Evolutionary conservation across 2,797 vertebrate genomes (phyloP).

Genomic region (Muscicapa striata): DNA sequence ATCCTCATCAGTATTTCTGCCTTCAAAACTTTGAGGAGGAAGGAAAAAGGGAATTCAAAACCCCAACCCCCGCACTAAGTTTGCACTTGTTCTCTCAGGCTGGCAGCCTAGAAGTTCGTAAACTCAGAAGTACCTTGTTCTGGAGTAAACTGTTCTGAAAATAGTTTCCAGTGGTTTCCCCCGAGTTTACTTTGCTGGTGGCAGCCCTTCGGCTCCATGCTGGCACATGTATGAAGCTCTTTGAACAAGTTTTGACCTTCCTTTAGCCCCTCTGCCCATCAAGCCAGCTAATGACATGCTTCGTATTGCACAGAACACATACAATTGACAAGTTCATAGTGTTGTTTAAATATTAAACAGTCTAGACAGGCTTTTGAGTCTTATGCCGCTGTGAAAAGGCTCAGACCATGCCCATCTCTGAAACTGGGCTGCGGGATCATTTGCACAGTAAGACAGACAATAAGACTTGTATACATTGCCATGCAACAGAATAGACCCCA

Average conservation of each 20-base stretch:
- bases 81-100: conserved; percentile 46
- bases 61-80: not conserved
- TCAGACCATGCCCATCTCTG: conserved; percentile 50
- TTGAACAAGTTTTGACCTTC: conserved; percentile 58
- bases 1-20: conserved; percentile 10
- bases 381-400: not conserved
- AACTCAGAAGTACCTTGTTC: conserved; percentile 49
- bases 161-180: conserved; percentile 45
- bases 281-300: conserved; percentile 67
- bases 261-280: conserved; percentile 57
- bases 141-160: conserved; percentile 36
- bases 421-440: conserved; percentile 48
- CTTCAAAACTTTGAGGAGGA: not conserved
- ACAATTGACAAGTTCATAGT: conserved; percentile 64
- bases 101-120: conserved; percentile 38
- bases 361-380: conserved; percentile 60
- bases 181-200: conserved; percentile 49
- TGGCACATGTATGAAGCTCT: conserved; percentile 43
- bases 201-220: conserved; percentile 56
- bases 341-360: conserved; percentile 70
- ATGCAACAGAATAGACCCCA: conserved; percentile 67
- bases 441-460: conserved; percentile 66
- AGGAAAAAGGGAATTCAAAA: conserved; percentile 11
- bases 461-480: conserved; percentile 66
- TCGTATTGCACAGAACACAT: conserved; percentile 66